A percentile compares a stretch with the other conserved stretches of the same genome.
Evolutionary conservation across 2,113 vertebrate genomes (phyloP).

Genomic region (Lycocorax pyrrhopterus): DNA sequence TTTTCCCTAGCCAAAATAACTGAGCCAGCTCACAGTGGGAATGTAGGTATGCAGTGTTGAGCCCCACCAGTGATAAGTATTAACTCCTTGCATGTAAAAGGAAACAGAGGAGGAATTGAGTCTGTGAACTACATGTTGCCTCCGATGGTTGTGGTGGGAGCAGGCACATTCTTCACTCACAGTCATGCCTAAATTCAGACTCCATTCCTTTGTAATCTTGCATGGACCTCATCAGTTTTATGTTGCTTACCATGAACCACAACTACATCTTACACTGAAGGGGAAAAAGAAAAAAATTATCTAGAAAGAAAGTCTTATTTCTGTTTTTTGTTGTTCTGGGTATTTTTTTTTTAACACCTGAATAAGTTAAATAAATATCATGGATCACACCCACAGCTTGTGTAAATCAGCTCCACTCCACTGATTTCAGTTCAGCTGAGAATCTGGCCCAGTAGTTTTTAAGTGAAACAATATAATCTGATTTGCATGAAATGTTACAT

Average conservation of each 20-base stretch:
- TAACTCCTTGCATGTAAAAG: neutral
- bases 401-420: neutral
- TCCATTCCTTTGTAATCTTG: neutral
- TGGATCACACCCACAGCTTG: neutral
- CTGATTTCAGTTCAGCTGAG: neutral
- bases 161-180: too few relatives aligned
- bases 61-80: neutral
- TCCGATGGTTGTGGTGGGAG: neutral
- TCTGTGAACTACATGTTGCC: neutral
- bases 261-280: neutral
- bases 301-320: neutral
- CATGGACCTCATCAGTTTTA: neutral
- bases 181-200: neutral
- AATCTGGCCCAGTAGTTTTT: neutral
- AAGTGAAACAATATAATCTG: constrained; percentile 22
- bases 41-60: neutral
- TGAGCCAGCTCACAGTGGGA: neutral
- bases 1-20: neutral
- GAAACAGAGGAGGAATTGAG: neutral
- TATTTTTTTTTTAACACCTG: neutral
- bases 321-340: neutral
- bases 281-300: neutral
- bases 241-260: neutral
- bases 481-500: constrained; percentile 26
- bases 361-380: neutral